These are phyloP conservation scores for Coilia nasus DNA, from an alignment of 2,797 vertebrate species.

Conservation along the genomic window DNA sequence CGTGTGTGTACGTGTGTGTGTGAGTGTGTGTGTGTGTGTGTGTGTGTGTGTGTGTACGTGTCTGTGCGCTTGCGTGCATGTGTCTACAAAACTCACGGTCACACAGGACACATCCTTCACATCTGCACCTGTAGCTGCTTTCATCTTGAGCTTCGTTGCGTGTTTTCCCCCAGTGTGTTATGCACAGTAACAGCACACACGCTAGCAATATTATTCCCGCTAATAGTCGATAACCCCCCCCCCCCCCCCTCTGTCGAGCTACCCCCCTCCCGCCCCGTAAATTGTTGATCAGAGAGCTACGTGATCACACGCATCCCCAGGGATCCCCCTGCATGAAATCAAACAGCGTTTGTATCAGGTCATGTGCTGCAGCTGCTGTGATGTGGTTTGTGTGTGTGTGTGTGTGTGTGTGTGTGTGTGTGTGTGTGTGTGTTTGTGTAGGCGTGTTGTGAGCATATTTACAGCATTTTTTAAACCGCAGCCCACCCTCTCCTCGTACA, in stretches of 20 bases:
- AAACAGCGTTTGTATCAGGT: constrained; percentile 7
- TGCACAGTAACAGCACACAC: constrained; percentile 16
- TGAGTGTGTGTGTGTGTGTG: constrained; percentile 25
- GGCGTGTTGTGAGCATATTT: not conserved
- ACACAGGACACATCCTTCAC: not conserved
- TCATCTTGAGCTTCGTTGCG: not conserved
- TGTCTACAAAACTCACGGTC: not conserved
- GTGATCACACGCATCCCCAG: constrained; percentile 4
- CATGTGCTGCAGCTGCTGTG: not conserved
- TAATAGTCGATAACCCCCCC: constrained; percentile 23
- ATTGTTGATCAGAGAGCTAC: constrained; percentile 17
- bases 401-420: not conserved
- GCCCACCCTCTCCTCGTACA: not conserved
- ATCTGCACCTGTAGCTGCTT: not conserved
- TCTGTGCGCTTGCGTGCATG: not conserved
- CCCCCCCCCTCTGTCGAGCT: not conserved
- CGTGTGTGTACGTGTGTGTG: not conserved
- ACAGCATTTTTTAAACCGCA: not conserved
- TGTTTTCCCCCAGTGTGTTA: not conserved
- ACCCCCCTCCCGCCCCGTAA: not conserved
- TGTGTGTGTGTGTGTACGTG: not conserved
- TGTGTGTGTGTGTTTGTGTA: not conserved
- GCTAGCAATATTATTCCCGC: constrained; percentile 1
- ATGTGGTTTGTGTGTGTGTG: not conserved
- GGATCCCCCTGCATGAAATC: not conserved